Percentiles rank a stretch among this genome's conserved stretches.
Evolutionary conservation across 2,888 invertebrate genomes (phyloP).

Genomic region (Cryptosula pallasiana): DNA sequence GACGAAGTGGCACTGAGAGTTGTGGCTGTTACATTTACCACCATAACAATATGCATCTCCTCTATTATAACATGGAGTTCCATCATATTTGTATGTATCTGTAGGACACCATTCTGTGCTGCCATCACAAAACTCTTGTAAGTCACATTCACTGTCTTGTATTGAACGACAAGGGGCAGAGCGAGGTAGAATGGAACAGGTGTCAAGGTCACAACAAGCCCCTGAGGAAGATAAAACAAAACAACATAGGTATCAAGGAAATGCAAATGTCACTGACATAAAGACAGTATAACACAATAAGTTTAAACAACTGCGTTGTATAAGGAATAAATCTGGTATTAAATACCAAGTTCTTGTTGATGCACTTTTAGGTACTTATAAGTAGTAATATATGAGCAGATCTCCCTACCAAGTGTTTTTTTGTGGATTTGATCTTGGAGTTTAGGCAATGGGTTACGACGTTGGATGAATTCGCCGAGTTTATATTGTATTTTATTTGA

Average conservation of each 20-base stretch:
- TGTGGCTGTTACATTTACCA: conserved; percentile 80
- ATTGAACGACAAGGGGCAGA: conserved; percentile 76
- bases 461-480: too few relatives aligned
- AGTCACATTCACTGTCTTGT: conserved; percentile 78
- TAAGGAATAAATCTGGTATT: too few relatives aligned
- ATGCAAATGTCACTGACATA: background rate
- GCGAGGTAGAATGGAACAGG: conserved; percentile 62
- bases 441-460: too few relatives aligned
- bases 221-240: background rate
- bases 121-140: conserved; percentile 92
- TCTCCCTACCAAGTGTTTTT: too few relatives aligned
- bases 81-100: conserved; percentile 85
- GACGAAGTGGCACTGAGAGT: conserved; percentile 82
- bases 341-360: too few relatives aligned
- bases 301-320: too few relatives aligned
- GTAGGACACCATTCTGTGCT: conserved; percentile 85
- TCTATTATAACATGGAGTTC: conserved; percentile 67
- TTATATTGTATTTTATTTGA: too few relatives aligned
- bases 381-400: too few relatives aligned
- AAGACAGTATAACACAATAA: background rate
- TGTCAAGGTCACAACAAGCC: conserved; percentile 36
- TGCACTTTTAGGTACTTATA: too few relatives aligned
- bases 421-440: too few relatives aligned
- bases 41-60: conserved; percentile 77
- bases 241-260: background rate